These are phyloP conservation scores for Zelleria hepariella DNA, from an alignment of 2,888 invertebrate genomes.

Conservation along the genomic window DNA sequence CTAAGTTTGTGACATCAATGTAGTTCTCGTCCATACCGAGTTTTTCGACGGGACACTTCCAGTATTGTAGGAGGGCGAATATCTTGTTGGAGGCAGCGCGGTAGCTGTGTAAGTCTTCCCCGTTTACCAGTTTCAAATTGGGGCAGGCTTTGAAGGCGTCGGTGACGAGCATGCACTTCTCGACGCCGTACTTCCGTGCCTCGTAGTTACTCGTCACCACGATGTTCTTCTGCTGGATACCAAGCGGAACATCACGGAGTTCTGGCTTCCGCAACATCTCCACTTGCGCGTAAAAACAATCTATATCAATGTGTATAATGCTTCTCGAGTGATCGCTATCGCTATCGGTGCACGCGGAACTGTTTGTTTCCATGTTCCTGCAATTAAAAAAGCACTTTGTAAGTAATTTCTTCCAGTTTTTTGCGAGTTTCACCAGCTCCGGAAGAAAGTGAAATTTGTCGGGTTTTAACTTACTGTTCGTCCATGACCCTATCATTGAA, in stretches of 20 bases:
- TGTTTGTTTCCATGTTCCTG: slow-evolving; percentile 65
- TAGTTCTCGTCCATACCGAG: slow-evolving; percentile 90
- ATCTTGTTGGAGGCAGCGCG: slow-evolving; percentile 84
- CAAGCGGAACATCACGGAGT: slow-evolving; percentile 77
- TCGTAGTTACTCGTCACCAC: slow-evolving; percentile 89
- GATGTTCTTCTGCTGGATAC: slow-evolving; percentile 87
- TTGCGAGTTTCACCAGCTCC: slow-evolving; percentile 59
- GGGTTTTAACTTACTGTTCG: slow-evolving; percentile 43
- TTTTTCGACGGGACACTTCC: slow-evolving; percentile 82
- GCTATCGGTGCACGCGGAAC: slow-evolving; percentile 48
- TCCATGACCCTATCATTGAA: slow-evolving; percentile 35
- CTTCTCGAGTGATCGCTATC: slow-evolving; percentile 74
- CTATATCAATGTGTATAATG: slow-evolving; percentile 86
- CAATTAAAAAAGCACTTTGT: slow-evolving; percentile 20
- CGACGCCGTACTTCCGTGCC: slow-evolving; percentile 81
- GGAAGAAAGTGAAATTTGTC: slow-evolving; percentile 30
- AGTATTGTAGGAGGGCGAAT: slow-evolving; percentile 78
- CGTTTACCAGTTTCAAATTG: slow-evolving; percentile 80
- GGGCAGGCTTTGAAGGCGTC: slow-evolving; percentile 84
- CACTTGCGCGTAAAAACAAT: slow-evolving; percentile 90
- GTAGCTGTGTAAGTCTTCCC: slow-evolving; percentile 87
- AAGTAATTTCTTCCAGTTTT: slow-evolving; percentile 47
- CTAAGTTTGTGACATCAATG: slow-evolving; percentile 81
- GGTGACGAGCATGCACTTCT: slow-evolving; percentile 83
- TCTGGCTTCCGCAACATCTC: slow-evolving; percentile 82